Conservation (phyloP, 2,888 invertebrate genomes). For the Tigriopus californicus region DNA sequence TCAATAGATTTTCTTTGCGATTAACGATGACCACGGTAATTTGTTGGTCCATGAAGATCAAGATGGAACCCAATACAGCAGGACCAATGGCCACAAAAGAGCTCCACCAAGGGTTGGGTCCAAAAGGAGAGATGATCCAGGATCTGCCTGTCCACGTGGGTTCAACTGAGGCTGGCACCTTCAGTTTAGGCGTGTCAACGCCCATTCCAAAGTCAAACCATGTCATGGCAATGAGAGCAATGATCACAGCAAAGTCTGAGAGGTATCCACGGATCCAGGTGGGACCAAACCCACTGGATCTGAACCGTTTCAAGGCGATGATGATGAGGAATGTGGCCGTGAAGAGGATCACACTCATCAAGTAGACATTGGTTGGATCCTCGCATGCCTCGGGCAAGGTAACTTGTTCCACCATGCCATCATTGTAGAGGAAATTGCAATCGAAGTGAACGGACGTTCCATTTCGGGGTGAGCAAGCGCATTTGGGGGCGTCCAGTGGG, state of each 20-base stretch:
- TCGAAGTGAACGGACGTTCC: background rate
- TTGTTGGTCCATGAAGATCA: conserved; percentile 99
- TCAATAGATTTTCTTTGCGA: conserved; percentile 89
- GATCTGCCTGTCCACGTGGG: background rate
- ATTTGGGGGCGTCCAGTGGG: background rate
- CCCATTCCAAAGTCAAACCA: conserved; percentile 41
- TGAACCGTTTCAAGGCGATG: conserved; percentile 71
- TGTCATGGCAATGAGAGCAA: conserved; percentile 83
- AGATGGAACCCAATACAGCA: conserved; percentile 52
- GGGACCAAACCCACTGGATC: conserved; percentile 73
- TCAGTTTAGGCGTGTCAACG: background rate
- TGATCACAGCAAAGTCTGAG: conserved; percentile 91
- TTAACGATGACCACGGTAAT: conserved; percentile 97
- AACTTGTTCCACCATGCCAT: background rate
- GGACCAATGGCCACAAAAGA: conserved; percentile 23
- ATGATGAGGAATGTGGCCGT: conserved; percentile 78
- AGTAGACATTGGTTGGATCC: conserved; percentile 45
- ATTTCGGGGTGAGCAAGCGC: background rate
- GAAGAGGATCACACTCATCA: conserved; percentile 84
- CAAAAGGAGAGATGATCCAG: background rate
- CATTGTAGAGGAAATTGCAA: background rate
- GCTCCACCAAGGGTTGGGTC: background rate
- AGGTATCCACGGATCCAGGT: conserved; percentile 65
- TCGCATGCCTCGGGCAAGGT: background rate
- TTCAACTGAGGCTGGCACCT: background rate